These are phyloP conservation scores for Periphyllus acericola DNA, from an alignment of 2,888 invertebrate genomes.

Conservation along the genomic window DNA sequence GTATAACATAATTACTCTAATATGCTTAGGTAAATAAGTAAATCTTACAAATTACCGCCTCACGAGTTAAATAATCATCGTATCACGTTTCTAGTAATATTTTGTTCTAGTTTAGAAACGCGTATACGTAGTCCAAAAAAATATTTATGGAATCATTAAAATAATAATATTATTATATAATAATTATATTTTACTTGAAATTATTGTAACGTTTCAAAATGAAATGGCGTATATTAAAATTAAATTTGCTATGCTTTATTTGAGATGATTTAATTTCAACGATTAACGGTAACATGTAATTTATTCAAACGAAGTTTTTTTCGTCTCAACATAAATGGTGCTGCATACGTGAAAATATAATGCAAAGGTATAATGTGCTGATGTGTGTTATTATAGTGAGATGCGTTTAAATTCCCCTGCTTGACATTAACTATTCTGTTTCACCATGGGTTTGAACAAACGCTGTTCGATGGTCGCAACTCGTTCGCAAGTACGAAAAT, in stretches of 20 bases:
- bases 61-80: not conserved
- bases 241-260: not conserved
- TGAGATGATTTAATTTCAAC: not conserved
- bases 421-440: not conserved
- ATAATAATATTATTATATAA: no score
- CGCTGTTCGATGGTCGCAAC: not conserved
- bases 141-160: not conserved
- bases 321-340: not conserved
- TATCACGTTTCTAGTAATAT: not conserved
- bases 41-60: not conserved
- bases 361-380: no score
- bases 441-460: not conserved
- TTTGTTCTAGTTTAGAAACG: not conserved
- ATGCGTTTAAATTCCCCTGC: not conserved
- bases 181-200: not conserved
- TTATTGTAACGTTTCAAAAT: not conserved
- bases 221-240: not conserved
- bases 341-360: not conserved
- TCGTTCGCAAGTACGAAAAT: not conserved
- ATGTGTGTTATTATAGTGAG: not conserved
- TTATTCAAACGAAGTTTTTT: slow-evolving; percentile 16
- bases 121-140: not conserved
- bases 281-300: slow-evolving; percentile 2
- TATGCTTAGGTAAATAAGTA: not conserved
- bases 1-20: no score